A percentile compares a stretch with the other conserved stretches of the same genome.
phyloP scores from a whole-genome alignment of 2,797 vertebrate genomes.

The Fratercula arctica region DNA sequence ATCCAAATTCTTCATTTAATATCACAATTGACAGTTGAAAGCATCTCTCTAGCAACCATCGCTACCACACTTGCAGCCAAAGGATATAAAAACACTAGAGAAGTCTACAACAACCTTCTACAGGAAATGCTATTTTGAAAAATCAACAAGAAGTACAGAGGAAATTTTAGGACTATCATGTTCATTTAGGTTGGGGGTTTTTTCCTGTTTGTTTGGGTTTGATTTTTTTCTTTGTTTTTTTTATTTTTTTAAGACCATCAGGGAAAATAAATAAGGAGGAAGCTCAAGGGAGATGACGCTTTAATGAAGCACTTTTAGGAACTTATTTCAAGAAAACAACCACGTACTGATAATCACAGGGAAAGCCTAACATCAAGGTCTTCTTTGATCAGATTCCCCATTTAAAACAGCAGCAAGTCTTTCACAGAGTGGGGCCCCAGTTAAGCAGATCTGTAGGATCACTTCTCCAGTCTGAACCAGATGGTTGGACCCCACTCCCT shows the following conservation, averaged over 20 bases:
- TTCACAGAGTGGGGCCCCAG: neutral
- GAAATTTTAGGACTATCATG: neutral
- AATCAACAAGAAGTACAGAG: neutral
- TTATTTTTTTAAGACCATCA: neutral
- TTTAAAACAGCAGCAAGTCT: neutral
- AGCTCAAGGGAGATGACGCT: neutral
- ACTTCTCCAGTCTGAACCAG: neutral
- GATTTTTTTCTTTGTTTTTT: accelerated
- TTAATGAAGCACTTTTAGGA: neutral
- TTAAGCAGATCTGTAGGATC: neutral
- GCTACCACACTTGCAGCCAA: neutral
- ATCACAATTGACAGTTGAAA: neutral
- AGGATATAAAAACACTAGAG: neutral
- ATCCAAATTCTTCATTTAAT: neutral
- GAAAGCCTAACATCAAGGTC: neutral
- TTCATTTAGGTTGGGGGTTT: neutral
- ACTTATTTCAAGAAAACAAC: neutral
- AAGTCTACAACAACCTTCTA: neutral
- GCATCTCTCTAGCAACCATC: slow-evolving; percentile 16
- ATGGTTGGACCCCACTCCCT: neutral
- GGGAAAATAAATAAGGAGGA: neutral
- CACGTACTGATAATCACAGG: neutral
- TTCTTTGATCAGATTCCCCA: neutral
- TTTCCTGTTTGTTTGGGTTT: neutral
- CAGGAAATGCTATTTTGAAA: neutral